Percentiles rank a stretch among this genome's conserved stretches.
Conservation (phyloP, 2,797 vertebrate genomes). For the Takifugu rubripes region DNA sequence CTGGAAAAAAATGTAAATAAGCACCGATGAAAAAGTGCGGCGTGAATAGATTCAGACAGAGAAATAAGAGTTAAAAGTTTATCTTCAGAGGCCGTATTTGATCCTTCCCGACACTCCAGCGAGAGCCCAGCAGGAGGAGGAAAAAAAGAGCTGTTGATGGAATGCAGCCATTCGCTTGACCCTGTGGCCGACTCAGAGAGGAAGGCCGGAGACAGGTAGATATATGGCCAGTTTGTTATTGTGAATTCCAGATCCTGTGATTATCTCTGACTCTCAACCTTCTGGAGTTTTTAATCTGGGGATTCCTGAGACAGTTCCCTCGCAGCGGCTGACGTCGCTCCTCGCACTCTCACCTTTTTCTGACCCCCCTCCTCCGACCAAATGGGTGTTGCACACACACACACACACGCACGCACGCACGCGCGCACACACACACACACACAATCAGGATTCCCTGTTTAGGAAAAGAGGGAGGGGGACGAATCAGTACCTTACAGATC, state of each 20-base stretch:
- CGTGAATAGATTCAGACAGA: conserved; percentile 10
- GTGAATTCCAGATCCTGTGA: conserved; percentile 96
- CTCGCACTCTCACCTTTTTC: conserved; percentile 80
- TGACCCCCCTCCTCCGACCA: conserved; percentile 72
- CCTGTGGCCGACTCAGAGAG: conserved; percentile 86
- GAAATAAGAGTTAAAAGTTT: conserved; percentile 38
- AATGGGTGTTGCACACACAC: neutral
- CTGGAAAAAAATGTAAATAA: conserved; percentile 29
- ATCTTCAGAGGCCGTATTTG: conserved; percentile 66
- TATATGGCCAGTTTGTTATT: conserved; percentile 99
- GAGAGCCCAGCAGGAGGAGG: conserved; percentile 52
- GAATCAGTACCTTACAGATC: conserved; percentile 83
- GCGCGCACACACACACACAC: conserved; percentile 6
- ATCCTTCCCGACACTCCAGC: conserved; percentile 73
- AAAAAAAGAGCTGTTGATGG: conserved; percentile 77
- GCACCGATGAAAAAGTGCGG: conserved; percentile 3
- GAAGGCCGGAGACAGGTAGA: conserved; percentile 98
- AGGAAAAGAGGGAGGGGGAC: conserved; percentile 47
- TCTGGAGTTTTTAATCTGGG: conserved; percentile 93
- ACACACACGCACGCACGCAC: neutral
- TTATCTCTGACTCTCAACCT: conserved; percentile 91
- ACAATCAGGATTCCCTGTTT: conserved; percentile 52
- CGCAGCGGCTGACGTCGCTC: conserved; percentile 72
- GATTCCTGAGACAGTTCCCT: conserved; percentile 90
- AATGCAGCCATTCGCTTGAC: conserved; percentile 89